Conservation (phyloP, 2,888 invertebrate species). For the Cerceris ruficornis region DNA sequence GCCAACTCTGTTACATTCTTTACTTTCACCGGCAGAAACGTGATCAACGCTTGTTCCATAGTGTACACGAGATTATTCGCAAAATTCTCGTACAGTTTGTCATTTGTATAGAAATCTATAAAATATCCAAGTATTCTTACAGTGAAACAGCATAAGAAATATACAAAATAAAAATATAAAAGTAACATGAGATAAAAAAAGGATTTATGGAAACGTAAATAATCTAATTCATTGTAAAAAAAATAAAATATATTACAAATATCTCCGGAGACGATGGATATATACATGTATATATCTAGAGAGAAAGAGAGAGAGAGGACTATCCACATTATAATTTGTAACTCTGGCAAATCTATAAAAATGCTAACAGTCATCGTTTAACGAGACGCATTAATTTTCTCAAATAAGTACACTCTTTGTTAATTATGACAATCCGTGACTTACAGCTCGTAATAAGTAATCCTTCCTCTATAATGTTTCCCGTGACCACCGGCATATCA, state of each 20-base stretch:
- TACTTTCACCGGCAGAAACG: not conserved
- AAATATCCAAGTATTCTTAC: not conserved
- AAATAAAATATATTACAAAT: no score
- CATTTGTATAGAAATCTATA: not conserved
- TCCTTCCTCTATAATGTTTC: constrained; percentile 25
- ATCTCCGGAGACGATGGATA: no score
- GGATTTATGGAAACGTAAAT: not conserved
- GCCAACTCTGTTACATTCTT: not conserved
- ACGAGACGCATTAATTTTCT: no score
- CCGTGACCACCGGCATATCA: not conserved
- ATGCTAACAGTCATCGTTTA: no score
- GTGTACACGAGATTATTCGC: not conserved
- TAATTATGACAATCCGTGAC: not conserved
- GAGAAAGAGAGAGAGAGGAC: no score
- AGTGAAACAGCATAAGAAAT: not conserved
- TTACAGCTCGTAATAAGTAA: constrained; percentile 3
- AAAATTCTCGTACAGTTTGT: not conserved
- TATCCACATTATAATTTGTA: no score
- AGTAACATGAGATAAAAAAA: not conserved
- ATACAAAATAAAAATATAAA: not conserved
- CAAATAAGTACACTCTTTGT: no score
- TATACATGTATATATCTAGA: no score
- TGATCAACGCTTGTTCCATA: not conserved
- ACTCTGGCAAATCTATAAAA: no score
- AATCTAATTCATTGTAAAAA: no score